phyloP scores from a whole-genome alignment of 2,113 vertebrate species.

The Bathybates hornii region DNA sequence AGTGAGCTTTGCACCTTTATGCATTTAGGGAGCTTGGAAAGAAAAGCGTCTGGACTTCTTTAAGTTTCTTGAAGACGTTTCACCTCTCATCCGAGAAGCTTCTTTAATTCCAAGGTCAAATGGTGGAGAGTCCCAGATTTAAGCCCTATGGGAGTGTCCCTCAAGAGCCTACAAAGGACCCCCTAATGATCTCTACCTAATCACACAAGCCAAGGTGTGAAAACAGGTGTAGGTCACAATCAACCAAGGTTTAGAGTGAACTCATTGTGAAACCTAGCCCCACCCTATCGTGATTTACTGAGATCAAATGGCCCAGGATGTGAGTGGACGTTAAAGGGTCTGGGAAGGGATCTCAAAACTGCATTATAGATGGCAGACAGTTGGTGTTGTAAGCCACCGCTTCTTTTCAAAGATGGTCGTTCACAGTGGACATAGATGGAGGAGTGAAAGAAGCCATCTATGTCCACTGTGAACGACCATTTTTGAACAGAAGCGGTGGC shows the following conservation, averaged over 20 bases:
- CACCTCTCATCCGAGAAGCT: not conserved
- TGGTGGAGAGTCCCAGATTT: not conserved
- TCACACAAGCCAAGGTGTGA: not conserved
- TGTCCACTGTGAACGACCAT: not conserved
- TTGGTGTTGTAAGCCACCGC: not conserved
- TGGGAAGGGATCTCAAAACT: no score
- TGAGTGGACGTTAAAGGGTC: fast-evolving
- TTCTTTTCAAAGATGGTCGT: fast-evolving
- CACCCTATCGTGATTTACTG: not conserved
- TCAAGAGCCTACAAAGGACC: not conserved
- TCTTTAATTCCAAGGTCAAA: not conserved
- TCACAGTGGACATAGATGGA: not conserved
- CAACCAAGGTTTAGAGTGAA: not conserved
- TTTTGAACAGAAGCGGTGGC: fast-evolving
- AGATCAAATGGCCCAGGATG: no score
- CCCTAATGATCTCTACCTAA: not conserved
- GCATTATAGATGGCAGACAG: no score
- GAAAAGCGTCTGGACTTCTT: not conserved
- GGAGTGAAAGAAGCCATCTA: not conserved
- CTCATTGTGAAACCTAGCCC: not conserved
- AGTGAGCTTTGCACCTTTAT: not conserved
- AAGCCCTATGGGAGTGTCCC: fast-evolving
- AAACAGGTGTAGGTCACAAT: fast-evolving
- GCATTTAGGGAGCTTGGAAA: not conserved
- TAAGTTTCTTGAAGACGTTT: not conserved